phyloP scores from a whole-genome alignment of 2,797 vertebrate genomes.

The Manis javanica region DNA sequence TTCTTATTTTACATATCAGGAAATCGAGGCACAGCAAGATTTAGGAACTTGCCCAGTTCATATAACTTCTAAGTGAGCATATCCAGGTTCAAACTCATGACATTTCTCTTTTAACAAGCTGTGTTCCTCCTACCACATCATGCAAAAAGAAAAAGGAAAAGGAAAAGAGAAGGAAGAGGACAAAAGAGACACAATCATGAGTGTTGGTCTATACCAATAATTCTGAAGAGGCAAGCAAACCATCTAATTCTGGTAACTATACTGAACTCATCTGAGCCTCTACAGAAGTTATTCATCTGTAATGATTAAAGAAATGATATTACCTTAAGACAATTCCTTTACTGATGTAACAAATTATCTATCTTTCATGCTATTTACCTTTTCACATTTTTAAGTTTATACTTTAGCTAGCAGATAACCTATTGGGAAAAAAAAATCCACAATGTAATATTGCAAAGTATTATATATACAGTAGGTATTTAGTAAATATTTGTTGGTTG shows the following conservation, averaged over 20 bases:
- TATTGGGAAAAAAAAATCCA: not conserved
- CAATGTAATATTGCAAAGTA: not conserved
- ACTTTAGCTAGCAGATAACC: not conserved
- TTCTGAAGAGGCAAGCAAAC: constrained; percentile 14
- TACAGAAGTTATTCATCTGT: not conserved
- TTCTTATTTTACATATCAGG: not conserved
- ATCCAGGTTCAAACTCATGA: not conserved
- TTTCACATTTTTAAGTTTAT: constrained; percentile 6
- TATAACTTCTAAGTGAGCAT: not conserved
- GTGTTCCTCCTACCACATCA: not conserved
- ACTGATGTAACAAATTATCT: not conserved
- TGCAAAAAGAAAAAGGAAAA: not conserved
- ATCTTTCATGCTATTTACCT: constrained; percentile 30
- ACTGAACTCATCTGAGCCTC: not conserved
- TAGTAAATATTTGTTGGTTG: constrained; percentile 12
- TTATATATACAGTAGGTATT: not conserved
- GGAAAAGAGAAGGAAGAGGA: not conserved
- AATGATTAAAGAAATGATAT: constrained; percentile 2
- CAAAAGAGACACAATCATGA: constrained; percentile 1
- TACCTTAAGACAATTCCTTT: not conserved
- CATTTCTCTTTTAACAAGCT: not conserved
- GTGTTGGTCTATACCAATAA: not conserved
- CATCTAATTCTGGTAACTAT: not conserved
- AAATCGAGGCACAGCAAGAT: not conserved
- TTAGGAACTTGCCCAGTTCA: not conserved